A percentile compares a stretch with the other conserved stretches of the same genome.
Conservation (phyloP, 53 echinoderm and acorn worm genomes). For the Pentamera pediparva region DNA sequence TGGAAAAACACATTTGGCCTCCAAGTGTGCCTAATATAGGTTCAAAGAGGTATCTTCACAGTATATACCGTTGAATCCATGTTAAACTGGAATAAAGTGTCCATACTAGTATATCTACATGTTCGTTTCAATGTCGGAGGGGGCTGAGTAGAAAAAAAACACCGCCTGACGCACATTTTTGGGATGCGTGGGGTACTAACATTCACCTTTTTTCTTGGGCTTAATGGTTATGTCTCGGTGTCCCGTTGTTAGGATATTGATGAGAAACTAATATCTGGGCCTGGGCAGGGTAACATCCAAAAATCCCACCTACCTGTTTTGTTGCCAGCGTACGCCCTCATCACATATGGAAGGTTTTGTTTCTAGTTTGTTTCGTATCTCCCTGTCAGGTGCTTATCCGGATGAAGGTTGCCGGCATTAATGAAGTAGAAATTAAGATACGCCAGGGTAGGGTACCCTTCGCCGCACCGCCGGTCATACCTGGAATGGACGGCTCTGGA, state of each 20-base stretch:
- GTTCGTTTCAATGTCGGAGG: no score
- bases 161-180: no score
- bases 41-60: no score
- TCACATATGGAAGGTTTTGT: not conserved
- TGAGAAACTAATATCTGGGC: no score
- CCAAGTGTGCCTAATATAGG: no score
- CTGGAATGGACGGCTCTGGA: conserved; percentile 70
- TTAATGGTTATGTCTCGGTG: not conserved
- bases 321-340: not conserved
- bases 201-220: not conserved
- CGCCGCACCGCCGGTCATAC: conserved; percentile 25
- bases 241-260: no score
- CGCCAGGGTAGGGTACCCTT: conserved; percentile 18
- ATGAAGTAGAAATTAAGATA: conserved; percentile 45
- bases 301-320: not conserved
- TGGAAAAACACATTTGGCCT: no score
- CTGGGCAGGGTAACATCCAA: not conserved
- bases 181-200: no score
- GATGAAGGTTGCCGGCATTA: conserved; percentile 54
- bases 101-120: no score
- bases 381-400: conserved; percentile 45
- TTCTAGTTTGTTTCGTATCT: not conserved
- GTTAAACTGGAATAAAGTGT: no score
- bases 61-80: no score
- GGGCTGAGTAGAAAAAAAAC: no score